phyloP scores from a whole-genome alignment of 2,888 invertebrate species.

The Hirtodrosophila alboralis region DNA sequence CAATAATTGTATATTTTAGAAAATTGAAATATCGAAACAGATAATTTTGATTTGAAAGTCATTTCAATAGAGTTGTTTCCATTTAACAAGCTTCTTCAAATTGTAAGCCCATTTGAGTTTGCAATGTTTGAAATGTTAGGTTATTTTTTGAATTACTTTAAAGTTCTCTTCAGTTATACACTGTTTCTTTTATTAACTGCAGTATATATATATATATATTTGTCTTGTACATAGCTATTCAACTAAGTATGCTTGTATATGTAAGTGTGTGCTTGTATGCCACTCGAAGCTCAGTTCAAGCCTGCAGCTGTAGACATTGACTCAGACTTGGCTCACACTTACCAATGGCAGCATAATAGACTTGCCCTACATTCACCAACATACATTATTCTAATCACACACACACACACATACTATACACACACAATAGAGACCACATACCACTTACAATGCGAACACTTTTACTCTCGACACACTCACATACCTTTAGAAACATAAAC shows the following conservation, averaged over 20 bases:
- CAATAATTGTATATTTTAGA: too few relatives aligned
- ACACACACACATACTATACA: slow-evolving; percentile 13
- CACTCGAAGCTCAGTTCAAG: slow-evolving; percentile 25
- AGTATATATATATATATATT: slow-evolving; percentile 1
- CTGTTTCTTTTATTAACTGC: slow-evolving; percentile 10
- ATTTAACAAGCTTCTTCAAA: too few relatives aligned
- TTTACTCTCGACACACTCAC: slow-evolving; percentile 66
- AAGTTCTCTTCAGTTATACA: slow-evolving; percentile 2
- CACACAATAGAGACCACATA: slow-evolving; percentile 13
- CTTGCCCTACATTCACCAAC: slow-evolving; percentile 66
- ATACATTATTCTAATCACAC: slow-evolving; percentile 53
- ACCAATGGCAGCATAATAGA: slow-evolving; percentile 67
- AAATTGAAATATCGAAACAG: too few relatives aligned
- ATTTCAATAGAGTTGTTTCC: too few relatives aligned
- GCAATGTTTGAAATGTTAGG: too few relatives aligned
- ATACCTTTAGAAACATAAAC: slow-evolving; percentile 48
- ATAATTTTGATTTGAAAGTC: too few relatives aligned
- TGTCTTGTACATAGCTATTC: too few relatives aligned
- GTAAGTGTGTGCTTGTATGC: slow-evolving; percentile 23
- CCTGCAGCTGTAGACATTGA: slow-evolving; percentile 37
- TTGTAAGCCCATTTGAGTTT: too few relatives aligned
- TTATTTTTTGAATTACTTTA: neutral
- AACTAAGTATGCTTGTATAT: slow-evolving; percentile 6
- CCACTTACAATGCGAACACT: slow-evolving; percentile 67
- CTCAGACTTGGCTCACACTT: slow-evolving; percentile 43